Evolutionary conservation across 1,140 invertebrate species (phyloP).

Genomic region (Papilio xuthus): DNA sequence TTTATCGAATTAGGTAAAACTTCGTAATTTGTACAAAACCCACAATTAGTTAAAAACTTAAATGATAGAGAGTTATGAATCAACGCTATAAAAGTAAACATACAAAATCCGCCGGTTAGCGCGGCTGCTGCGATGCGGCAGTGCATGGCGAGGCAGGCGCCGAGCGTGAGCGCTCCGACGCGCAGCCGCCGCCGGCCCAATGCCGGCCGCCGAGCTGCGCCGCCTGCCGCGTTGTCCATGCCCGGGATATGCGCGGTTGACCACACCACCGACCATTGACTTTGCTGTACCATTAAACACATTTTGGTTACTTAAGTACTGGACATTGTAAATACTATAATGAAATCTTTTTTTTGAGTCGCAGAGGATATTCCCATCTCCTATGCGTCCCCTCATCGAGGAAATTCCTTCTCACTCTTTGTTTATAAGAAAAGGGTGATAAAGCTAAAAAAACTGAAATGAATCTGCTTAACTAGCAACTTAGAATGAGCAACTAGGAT

Average conservation of each 20-base stretch:
- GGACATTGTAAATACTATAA: too few species aligned
- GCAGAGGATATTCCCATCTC: too few species aligned
- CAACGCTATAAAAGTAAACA: conserved; percentile 38
- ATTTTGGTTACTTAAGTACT: neutral
- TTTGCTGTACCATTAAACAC: conserved; percentile 46
- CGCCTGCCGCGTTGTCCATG: conserved; percentile 62
- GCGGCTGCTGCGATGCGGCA: conserved; percentile 60
- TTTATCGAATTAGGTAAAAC: too few species aligned
- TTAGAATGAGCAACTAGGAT: too few species aligned
- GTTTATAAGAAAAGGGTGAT: too few species aligned
- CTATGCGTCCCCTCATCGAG: too few species aligned
- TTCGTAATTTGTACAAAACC: neutral
- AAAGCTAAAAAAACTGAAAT: too few species aligned
- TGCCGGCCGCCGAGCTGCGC: conserved; percentile 40
- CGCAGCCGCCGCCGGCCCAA: conserved; percentile 60
- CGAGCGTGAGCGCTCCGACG: conserved; percentile 57
- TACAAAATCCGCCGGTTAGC: conserved; percentile 67
- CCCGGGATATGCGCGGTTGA: conserved; percentile 68
- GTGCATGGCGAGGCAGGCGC: conserved; percentile 66
- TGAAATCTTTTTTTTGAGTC: too few species aligned
- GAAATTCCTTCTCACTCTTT: too few species aligned
- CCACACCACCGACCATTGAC: conserved; percentile 68
- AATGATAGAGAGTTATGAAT: too few species aligned
- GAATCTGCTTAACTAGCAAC: too few species aligned
- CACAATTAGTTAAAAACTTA: neutral